Conservation (phyloP, 2,888 invertebrate species). For the Tribolium freemani region DNA sequence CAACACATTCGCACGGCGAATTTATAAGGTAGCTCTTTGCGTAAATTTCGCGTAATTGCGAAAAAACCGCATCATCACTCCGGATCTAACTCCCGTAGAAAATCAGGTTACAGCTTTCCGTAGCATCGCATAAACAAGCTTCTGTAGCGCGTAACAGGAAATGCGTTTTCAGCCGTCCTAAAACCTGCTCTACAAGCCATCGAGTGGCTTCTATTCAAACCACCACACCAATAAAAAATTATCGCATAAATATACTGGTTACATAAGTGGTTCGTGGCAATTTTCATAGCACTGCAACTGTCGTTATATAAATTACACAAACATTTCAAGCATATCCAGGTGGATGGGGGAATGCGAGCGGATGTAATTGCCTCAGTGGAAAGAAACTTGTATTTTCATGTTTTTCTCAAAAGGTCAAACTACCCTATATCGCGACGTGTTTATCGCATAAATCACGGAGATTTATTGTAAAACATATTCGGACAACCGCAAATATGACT, state of each 20-base stretch:
- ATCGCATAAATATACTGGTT: constrained; percentile 25
- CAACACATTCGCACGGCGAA: constrained; percentile 22
- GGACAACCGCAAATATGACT: constrained; percentile 28
- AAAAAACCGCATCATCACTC: neutral
- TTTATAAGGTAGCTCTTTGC: constrained; percentile 39
- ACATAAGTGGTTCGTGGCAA: constrained; percentile 30
- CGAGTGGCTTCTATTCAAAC: constrained; percentile 14
- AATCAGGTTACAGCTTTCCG: neutral
- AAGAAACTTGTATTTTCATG: neutral
- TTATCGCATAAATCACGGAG: constrained; percentile 22
- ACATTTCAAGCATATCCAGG: constrained; percentile 36
- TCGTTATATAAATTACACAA: constrained; percentile 35
- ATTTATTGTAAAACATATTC: constrained; percentile 24
- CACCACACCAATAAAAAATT: constrained; percentile 9
- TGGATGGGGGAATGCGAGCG: constrained; percentile 27
- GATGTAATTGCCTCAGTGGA: neutral
- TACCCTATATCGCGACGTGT: constrained; percentile 7
- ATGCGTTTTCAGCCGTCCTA: neutral
- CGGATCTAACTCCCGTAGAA: neutral
- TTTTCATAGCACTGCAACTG: constrained; percentile 32
- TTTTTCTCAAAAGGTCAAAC: neutral
- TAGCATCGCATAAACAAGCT: too few species aligned
- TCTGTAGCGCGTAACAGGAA: neutral
- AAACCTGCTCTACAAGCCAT: constrained; percentile 20
- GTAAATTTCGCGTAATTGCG: constrained; percentile 40